Evolutionary conservation across 2,888 invertebrate genomes (phyloP), one percentile per base, ranked within the genome.

Genomic region (Eupeodes latifasciatus): DNA sequence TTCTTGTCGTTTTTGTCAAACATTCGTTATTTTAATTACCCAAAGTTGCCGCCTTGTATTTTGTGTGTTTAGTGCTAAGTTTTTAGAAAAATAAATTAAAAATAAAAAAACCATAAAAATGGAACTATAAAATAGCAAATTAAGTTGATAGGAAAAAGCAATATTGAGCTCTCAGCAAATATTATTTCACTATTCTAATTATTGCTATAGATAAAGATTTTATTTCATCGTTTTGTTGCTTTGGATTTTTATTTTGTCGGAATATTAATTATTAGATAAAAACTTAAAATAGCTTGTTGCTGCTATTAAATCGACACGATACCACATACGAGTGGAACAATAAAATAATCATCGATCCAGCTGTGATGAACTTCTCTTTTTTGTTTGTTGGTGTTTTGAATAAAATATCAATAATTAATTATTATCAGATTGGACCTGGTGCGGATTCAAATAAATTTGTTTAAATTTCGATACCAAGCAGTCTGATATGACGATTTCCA

Each of bases 121-220:
- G 75, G 74, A 44, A 83, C 47, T 74, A 69, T 49, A 71, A 66
- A 27, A 75, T 40, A 51, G 61, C 49, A 16, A 75, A 80, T 80
- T 51, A 44, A 67, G 55, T 76, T 85, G 76, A 80, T 85, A 81
- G 81, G 53, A 71, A 79, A 82, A 19, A 10, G 67, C 57, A 9
- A n/a, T 49, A 19, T 57, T 59, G 14, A 10, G 57, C 62, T 53
- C 49, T 53, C 55, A 61, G 36, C 51, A 53, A 53, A 34, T 69
- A 16, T 19, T 36, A 36, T 16, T 47, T 27, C 4, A 27, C 64
- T 47, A 47, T 27, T 53, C 49, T 66, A 36, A 34, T 53, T 69
- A n/a, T 53, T 36, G 53, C 16, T 36, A 53, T 5, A 36, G 40
- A 40, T 40, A 6, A 40, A 40, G 1, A 40, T 40, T 40, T 51